Base-by-base conservation (phyloP, 2,797 vertebrate genomes). In the Heterohyrax brucei region DNA sequence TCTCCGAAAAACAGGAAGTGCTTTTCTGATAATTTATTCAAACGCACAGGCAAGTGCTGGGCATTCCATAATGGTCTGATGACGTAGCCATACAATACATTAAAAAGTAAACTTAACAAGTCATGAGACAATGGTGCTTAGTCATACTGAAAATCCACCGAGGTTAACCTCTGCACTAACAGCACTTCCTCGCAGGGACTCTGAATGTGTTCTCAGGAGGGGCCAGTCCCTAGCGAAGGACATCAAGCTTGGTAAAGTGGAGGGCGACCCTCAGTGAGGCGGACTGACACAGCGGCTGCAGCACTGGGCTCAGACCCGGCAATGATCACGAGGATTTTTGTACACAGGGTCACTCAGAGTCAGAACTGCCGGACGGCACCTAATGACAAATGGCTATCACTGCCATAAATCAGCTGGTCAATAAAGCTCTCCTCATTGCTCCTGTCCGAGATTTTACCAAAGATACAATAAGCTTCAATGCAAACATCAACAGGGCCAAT, bases 391-490 rank as follows among this genome's bases (percentile, higher is more conserved):
- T 12, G 4, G 39, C 77, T 46, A 86, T 14, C 79, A 72, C 28
- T 61, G 13, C 28, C 62, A 78, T 75, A 87, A 92, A 61, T 93
- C 44, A 95, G 24, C 0, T 61, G 10, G 46, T 53, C 86, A 96
- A 87, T 26, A 87, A 88, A 96, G 50, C 39, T 59, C 62, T 26
- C 78, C 96, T 92, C 33, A 68, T 50, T 50, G 18, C 61, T 68
- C 28, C 1, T 77, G 16, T n/a, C 83, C 66, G 68, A 95, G 21
- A 61, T 50, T 87, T 91, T 50, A 76, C n/a, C 46, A 81, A 87
- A 73, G 82, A 68, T 79, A 85, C 46, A 88, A 75, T 44, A 28
- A 89, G 80, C 7, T 30, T 62, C 66, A 46, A 86, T 76, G 59
- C 21, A 48, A 50, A 89, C 26, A 39, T 39, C 90, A 81, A 12